Base-by-base conservation (phyloP, 2,797 vertebrate species). In the Anas georgica region DNA sequence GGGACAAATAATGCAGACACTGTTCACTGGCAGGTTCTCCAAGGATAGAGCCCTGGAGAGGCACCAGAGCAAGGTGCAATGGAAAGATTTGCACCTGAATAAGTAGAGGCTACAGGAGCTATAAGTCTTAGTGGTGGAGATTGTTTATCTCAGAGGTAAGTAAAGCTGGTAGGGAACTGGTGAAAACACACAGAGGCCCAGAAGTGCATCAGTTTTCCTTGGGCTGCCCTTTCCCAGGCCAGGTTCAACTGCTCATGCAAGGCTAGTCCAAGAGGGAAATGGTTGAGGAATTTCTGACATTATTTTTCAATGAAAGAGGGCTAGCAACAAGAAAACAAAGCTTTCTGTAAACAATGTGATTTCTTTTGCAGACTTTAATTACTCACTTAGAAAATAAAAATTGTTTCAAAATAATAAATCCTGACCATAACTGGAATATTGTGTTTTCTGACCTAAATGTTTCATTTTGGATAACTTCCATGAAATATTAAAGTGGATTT, bases 1-100 rank as follows among this genome's bases (percentile, higher is more conserved):
- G 7, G 56, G 35, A 60, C 26, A 81, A 28, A 5, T 56, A 9
- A 41, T 0, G 0, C 7, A 75, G 25, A n/a, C 10, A 15, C 4
- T 1, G 7, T 37, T 62, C 33, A 12, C 22, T 66, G 33, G 29
- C 12, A 60, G 21, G 5, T 68, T 75, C 63, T 59, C 28, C 45
- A 21, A 41, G 43, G 45, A 26, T 14, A 29, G 13, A 31, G n/a
- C 14, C 25, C 33, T 11, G 4, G 11, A 66, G 15, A 7, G 9
- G 26, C 59, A 55, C 6, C 31, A 43, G 26, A 35, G 5, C 5
- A 3, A 5, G 3, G 10, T 26, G 46, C 62, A n/a, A 59, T n/a
- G 55, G 52, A 55, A 66, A 63, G 15, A 39, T 64, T 35, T 68
- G 1, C 60, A 6, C 33, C 17, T 60, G 43, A 69, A 80, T 37